Evolutionary conservation across 2,797 vertebrate species (phyloP).

Genomic region (Rhincodon typus): DNA sequence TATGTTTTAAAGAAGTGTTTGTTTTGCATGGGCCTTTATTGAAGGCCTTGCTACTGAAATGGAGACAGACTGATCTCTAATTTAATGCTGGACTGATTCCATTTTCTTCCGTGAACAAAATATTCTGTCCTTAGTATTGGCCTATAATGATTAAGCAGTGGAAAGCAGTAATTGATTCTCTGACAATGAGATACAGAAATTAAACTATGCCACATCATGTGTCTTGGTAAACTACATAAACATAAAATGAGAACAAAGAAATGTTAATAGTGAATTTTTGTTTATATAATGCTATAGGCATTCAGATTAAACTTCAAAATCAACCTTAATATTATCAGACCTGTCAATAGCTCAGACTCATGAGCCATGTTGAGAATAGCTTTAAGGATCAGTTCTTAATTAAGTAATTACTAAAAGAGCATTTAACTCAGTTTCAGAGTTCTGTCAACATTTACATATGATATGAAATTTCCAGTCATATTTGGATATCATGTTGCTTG

Average conservation of each 20-base stretch:
- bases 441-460: neutral
- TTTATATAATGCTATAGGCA: neutral
- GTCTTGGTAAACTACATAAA: neutral
- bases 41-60: neutral
- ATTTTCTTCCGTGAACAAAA: slow-evolving; percentile 22
- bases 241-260: neutral
- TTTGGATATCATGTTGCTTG: neutral
- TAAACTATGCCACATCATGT: neutral
- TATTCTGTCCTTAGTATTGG: neutral
- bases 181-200: neutral
- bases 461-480: neutral
- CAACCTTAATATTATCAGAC: neutral
- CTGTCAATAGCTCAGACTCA: neutral
- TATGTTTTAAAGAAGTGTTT: neutral
- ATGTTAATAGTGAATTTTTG: neutral
- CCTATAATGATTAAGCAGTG: neutral
- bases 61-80: no score
- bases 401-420: neutral
- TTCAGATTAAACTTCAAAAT: neutral
- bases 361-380: no score
- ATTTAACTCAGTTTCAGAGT: neutral
- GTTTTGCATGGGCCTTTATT: neutral
- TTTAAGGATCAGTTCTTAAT: neutral
- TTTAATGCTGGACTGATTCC: neutral
- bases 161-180: neutral